phyloP scores from a whole-genome alignment of 2,797 vertebrate species.

The Tenualosa thibaudeaui region DNA sequence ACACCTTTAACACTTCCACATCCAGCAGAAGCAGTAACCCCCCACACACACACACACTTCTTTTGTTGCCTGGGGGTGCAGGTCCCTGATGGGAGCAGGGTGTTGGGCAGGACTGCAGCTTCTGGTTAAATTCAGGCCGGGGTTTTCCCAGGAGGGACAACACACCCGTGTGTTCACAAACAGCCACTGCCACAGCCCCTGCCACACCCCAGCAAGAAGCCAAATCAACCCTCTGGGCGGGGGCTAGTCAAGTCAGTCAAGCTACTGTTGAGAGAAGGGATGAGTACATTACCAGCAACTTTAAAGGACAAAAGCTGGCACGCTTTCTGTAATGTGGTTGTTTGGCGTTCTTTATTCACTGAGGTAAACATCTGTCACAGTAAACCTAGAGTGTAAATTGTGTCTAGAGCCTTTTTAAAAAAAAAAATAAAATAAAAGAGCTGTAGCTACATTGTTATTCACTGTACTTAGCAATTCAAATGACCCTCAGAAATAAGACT shows the following conservation, averaged over 20 bases:
- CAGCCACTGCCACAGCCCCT: not conserved
- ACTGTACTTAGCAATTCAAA: conserved; percentile 24
- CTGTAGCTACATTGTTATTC: conserved; percentile 19
- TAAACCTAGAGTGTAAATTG: conserved; percentile 8
- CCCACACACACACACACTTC: not conserved
- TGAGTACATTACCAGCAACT: not conserved
- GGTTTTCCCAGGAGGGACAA: conserved; percentile 29
- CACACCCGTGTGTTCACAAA: not conserved
- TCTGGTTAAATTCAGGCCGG: conserved; percentile 52
- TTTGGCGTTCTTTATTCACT: not conserved
- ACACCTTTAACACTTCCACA: conserved; percentile 35
- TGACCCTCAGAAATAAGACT: conserved; percentile 9
- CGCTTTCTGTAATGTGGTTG: not conserved
- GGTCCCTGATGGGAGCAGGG: conserved; percentile 44
- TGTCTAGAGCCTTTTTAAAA: not conserved
- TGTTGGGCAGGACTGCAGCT: conserved; percentile 47
- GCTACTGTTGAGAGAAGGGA: not conserved
- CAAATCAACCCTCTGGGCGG: not conserved
- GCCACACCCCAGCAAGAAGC: not conserved
- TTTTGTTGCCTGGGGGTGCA: not conserved
- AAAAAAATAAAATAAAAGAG: not conserved
- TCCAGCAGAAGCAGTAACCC: conserved; percentile 11
- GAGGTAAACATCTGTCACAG: conserved; percentile 5
- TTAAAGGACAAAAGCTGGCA: not conserved
- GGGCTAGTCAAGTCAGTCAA: not conserved